phyloP scores from a whole-genome alignment of 1,140 invertebrate genomes.

The Drosophila punjabiensis region DNA sequence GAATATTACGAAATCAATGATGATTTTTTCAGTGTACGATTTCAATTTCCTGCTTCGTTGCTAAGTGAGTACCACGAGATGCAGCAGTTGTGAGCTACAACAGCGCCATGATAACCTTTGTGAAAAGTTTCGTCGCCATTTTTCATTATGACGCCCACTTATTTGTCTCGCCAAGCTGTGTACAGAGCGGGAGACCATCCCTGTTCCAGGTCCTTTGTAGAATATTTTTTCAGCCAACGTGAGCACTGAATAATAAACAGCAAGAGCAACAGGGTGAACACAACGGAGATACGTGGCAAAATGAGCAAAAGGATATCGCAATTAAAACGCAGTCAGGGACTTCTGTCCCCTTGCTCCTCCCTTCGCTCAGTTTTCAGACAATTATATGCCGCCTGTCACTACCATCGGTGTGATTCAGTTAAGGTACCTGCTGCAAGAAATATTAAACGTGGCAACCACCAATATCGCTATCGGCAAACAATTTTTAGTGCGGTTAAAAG shows the following conservation, averaged over 20 bases:
- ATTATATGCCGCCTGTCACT: slow-evolving; percentile 25
- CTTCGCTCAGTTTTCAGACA: slow-evolving; percentile 18
- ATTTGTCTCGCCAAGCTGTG: slow-evolving; percentile 49
- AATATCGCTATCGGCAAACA: too few species aligned
- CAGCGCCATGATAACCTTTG: slow-evolving; percentile 12
- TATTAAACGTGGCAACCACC: slow-evolving; percentile 3
- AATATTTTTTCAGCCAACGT: slow-evolving; percentile 39
- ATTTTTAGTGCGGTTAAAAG: background rate
- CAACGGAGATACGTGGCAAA: slow-evolving; percentile 54
- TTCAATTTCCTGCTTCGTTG: slow-evolving; percentile 11
- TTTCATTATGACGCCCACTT: slow-evolving; percentile 66
- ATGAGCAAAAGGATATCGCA: slow-evolving; percentile 66
- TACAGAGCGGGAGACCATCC: slow-evolving; percentile 2
- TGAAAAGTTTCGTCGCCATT: slow-evolving; percentile 57
- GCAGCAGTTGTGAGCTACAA: slow-evolving; percentile 17
- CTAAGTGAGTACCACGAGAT: slow-evolving; percentile 19
- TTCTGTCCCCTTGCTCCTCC: background rate
- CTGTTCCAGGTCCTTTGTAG: slow-evolving; percentile 15
- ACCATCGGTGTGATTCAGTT: background rate
- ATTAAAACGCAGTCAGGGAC: slow-evolving; percentile 65
- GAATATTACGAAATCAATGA: slow-evolving; percentile 37
- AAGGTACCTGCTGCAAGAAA: slow-evolving; percentile 4
- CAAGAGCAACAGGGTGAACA: slow-evolving; percentile 21
- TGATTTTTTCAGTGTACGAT: slow-evolving; percentile 28
- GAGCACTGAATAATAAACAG: slow-evolving; percentile 51